Conservation (phyloP, 2,888 invertebrate genomes). For the Protonemura montana region DNA sequence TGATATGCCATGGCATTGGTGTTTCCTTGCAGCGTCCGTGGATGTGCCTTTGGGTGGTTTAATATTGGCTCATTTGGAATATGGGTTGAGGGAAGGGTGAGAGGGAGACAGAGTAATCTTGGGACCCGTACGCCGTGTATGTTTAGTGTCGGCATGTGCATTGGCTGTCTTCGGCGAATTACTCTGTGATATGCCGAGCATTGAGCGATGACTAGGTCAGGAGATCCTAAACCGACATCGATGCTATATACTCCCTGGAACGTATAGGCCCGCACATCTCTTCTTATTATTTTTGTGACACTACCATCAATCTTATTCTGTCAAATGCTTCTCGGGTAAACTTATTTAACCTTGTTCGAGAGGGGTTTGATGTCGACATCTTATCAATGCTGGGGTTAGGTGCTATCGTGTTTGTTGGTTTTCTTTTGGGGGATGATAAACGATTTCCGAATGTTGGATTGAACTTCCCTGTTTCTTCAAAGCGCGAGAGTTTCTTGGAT, state of each 20-base stretch:
- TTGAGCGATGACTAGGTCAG: background rate
- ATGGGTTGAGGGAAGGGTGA: background rate
- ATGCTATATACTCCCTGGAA: background rate
- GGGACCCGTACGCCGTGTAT: background rate
- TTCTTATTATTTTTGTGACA: background rate
- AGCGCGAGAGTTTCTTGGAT: background rate
- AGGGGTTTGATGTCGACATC: background rate
- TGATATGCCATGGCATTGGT: background rate
- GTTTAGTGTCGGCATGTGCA: background rate
- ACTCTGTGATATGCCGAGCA: background rate
- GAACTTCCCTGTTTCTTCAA: background rate
- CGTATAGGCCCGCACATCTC: background rate
- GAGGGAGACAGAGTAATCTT: background rate
- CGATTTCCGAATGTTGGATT: background rate
- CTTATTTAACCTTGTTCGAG: background rate
- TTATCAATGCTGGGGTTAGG: background rate
- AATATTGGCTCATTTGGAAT: conserved; percentile 12
- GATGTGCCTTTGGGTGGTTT: background rate
- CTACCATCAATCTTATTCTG: background rate
- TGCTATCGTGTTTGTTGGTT: background rate
- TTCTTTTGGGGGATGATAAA: background rate
- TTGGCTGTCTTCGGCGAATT: background rate
- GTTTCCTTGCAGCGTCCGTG: background rate
- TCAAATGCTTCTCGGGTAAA: background rate
- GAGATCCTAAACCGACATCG: background rate